Conservation (phyloP, 1,140 invertebrate genomes). For the Rhyacophila brunnea region DNA sequence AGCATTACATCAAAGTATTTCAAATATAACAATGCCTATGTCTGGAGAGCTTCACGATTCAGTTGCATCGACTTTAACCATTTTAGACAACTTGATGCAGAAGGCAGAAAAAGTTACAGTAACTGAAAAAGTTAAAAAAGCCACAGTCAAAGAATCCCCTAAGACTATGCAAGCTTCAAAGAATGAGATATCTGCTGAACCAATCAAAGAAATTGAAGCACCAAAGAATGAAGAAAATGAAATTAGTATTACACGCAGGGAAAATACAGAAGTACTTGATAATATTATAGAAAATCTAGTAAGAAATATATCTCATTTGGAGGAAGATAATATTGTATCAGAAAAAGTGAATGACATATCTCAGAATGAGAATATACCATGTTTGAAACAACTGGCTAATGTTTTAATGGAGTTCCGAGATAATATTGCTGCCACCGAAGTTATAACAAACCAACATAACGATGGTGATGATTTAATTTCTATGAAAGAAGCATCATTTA, state of each 20-base stretch:
- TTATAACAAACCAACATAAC: constrained; percentile 3
- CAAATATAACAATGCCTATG: not conserved
- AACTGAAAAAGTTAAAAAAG: not conserved
- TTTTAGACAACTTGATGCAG: constrained; percentile 8
- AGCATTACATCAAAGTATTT: constrained; percentile 14
- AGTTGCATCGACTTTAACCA: constrained; percentile 1
- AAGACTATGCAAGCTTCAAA: too few species aligned
- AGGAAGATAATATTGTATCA: constrained; percentile 15
- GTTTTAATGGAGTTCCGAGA: constrained; percentile 43
- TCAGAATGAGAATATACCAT: constrained; percentile 23
- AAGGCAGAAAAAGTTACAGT: not conserved
- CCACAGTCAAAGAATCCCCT: too few species aligned
- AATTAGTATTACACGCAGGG: not conserved
- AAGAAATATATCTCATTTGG: constrained; percentile 2
- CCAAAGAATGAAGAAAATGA: not conserved
- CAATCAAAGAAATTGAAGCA: not conserved
- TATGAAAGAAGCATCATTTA: constrained; percentile 44
- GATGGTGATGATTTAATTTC: constrained; percentile 40
- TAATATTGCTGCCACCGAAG: constrained; percentile 39
- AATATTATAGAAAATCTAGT: constrained; percentile 11
- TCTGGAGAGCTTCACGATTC: constrained; percentile 11
- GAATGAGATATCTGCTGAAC: too few species aligned
- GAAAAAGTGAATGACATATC: constrained; percentile 31
- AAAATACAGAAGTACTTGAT: constrained; percentile 14
- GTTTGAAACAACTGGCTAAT: constrained; percentile 38